Conservation (phyloP, 2,888 invertebrate species). For the Caenorhabditis imperialis region DNA sequence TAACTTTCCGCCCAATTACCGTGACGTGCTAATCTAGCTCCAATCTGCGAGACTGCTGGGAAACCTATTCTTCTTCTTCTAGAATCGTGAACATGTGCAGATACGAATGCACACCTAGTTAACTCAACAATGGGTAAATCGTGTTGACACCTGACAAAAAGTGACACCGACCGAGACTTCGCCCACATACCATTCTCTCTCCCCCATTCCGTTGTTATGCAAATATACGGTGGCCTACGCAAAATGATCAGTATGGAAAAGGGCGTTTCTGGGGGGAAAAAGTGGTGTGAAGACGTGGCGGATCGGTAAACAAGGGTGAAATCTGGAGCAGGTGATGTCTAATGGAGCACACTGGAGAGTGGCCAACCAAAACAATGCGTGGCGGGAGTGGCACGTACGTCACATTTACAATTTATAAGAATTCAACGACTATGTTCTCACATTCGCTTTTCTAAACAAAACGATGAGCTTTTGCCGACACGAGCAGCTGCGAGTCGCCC, state of each 20-base stretch:
- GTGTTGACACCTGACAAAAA: conserved; percentile 54
- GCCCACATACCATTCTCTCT: conserved; percentile 7
- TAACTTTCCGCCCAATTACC: conserved; percentile 33
- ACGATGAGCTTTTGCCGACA: conserved; percentile 27
- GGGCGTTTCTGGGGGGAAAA: too few relatives aligned
- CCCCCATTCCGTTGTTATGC: conserved; percentile 32
- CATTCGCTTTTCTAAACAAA: conserved; percentile 51
- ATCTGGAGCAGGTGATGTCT: conserved; percentile 47
- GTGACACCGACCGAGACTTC: conserved; percentile 39
- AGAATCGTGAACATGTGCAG: conserved; percentile 25
- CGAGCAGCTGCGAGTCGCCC: conserved; percentile 13
- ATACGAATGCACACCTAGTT: conserved; percentile 34
- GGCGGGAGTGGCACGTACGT: conserved; percentile 23
- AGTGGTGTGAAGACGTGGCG: too few relatives aligned
- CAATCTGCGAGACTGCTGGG: conserved; percentile 13
- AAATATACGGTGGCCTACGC: conserved; percentile 36
- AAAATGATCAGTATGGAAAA: conserved; percentile 46
- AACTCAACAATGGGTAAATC: conserved; percentile 20
- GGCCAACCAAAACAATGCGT: conserved; percentile 39
- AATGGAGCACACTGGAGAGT: conserved; percentile 44
- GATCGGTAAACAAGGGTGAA: conserved; percentile 36
- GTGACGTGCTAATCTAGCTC: conserved; percentile 35
- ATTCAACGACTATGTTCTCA: conserved; percentile 50
- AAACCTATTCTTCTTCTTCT: conserved; percentile 3
- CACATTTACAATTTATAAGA: conserved; percentile 55